These are phyloP conservation scores for Amphibalanus amphitrite DNA, from an alignment of 1,140 invertebrate species.

Conservation along the genomic window DNA sequence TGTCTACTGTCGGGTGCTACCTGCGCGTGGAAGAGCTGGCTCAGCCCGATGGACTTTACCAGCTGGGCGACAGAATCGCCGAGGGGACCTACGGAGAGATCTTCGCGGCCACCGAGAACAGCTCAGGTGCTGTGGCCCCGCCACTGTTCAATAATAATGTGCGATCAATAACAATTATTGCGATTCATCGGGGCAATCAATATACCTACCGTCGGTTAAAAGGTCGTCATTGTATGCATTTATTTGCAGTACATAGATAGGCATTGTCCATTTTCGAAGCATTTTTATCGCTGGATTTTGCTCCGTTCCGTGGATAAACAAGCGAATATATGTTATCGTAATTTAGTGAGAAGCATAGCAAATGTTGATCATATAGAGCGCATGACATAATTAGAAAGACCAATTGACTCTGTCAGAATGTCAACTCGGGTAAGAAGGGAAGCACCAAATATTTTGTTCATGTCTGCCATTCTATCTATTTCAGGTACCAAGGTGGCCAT, in stretches of 20 bases:
- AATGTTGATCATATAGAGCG: not conserved
- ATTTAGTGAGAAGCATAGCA: not conserved
- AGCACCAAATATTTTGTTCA: too few relatives aligned
- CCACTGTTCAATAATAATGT: too few relatives aligned
- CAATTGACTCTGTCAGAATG: too few relatives aligned
- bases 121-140: slow-evolving; percentile 28
- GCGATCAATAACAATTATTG: not conserved
- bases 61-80: slow-evolving; percentile 44
- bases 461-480: too few relatives aligned
- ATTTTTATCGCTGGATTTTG: slow-evolving; percentile 4
- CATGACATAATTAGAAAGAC: not conserved
- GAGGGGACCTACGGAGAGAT: slow-evolving; percentile 56
- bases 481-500: slow-evolving; percentile 43
- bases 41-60: slow-evolving; percentile 86
- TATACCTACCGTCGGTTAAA: not conserved
- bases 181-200: not conserved
- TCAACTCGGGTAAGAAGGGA: too few relatives aligned
- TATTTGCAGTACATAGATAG: not conserved
- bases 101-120: slow-evolving; percentile 50
- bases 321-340: too few relatives aligned
- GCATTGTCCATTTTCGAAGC: slow-evolving; percentile 6
- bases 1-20: not conserved
- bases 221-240: not conserved
- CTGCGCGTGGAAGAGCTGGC: slow-evolving; percentile 66
- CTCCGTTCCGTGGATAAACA: too few relatives aligned